phyloP scores from a whole-genome alignment of 2,888 invertebrate species.

The Agrotis exclamationis region DNA sequence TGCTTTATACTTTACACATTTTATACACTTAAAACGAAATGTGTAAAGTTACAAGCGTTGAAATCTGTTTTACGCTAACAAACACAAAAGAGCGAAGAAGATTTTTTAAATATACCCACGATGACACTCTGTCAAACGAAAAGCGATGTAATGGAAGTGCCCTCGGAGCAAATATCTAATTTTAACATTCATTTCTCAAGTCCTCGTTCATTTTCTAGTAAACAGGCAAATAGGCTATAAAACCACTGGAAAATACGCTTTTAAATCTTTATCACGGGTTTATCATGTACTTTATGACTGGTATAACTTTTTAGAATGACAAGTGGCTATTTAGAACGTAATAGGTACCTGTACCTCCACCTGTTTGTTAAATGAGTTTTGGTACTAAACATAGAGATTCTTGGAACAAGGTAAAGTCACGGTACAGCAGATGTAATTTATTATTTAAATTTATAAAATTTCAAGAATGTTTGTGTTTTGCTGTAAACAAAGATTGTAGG shows the following conservation, averaged over 20 bases:
- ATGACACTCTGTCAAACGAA: slow-evolving; percentile 46
- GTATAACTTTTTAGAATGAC: slow-evolving; percentile 61
- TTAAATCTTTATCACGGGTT: slow-evolving; percentile 68
- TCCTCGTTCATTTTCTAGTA: slow-evolving; percentile 60
- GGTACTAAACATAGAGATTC: slow-evolving; percentile 39
- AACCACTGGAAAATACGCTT: slow-evolving; percentile 62
- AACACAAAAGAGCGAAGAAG: slow-evolving; percentile 20
- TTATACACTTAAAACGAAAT: not conserved
- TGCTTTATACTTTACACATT: not conserved
- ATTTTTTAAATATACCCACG: slow-evolving; percentile 24
- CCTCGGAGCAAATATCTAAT: slow-evolving; percentile 56
- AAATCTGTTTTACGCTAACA: slow-evolving; percentile 7
- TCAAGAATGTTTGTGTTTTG: slow-evolving; percentile 83
- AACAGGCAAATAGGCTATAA: slow-evolving; percentile 66
- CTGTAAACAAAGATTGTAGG: slow-evolving; percentile 82
- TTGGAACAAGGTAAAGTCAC: slow-evolving; percentile 45
- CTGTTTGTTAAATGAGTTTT: slow-evolving; percentile 43
- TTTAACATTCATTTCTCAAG: slow-evolving; percentile 61
- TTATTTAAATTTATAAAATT: slow-evolving; percentile 75
- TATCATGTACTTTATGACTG: slow-evolving; percentile 62
- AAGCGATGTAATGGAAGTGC: slow-evolving; percentile 56
- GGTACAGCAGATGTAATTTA: slow-evolving; percentile 56
- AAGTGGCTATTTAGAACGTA: slow-evolving; percentile 52
- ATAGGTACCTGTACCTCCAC: slow-evolving; percentile 30
- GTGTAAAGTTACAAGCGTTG: not conserved